phyloP scores from a whole-genome alignment of 92 coral and sea anemone genomes.

The Muricea muricata region DNA sequence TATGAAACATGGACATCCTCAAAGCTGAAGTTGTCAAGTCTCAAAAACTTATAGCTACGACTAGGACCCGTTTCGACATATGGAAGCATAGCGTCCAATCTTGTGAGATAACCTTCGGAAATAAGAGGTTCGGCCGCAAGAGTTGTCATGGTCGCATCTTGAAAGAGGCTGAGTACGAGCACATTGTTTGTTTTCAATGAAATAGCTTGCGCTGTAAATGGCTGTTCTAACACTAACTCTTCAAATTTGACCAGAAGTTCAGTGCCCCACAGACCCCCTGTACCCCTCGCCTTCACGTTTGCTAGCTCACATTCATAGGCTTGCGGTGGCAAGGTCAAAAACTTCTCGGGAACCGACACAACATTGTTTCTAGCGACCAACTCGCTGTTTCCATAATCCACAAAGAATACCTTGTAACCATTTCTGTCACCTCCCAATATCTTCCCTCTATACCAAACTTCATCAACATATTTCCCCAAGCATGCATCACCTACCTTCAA shows the following conservation, averaged over 20 bases:
- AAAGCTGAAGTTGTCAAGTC: conserved; percentile 57
- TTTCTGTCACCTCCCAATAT: conserved; percentile 67
- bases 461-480: conserved; percentile 83
- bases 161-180: conserved; percentile 71
- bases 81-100: conserved; percentile 20
- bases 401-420: conserved; percentile 84
- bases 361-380: conserved; percentile 66
- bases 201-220: conserved; percentile 50
- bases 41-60: conserved; percentile 59
- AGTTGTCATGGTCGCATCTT: conserved; percentile 66
- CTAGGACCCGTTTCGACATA: background rate
- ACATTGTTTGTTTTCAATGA: conserved; percentile 74
- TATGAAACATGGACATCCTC: conserved; percentile 78
- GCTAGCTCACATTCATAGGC: conserved; percentile 87
- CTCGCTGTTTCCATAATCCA: conserved; percentile 95
- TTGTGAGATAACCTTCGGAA: conserved; percentile 48
- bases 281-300: conserved; percentile 56
- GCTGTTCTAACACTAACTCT: conserved; percentile 75
- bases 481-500: conserved; percentile 70
- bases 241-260: conserved; percentile 65
- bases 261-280: conserved; percentile 56
- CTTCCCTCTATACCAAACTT: conserved; percentile 92
- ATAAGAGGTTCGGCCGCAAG: conserved; percentile 63
- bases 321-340: conserved; percentile 78
- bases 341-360: conserved; percentile 67